phyloP scores from a whole-genome alignment of 92 coral and sea anemone species.

The Phenganax marumi region DNA sequence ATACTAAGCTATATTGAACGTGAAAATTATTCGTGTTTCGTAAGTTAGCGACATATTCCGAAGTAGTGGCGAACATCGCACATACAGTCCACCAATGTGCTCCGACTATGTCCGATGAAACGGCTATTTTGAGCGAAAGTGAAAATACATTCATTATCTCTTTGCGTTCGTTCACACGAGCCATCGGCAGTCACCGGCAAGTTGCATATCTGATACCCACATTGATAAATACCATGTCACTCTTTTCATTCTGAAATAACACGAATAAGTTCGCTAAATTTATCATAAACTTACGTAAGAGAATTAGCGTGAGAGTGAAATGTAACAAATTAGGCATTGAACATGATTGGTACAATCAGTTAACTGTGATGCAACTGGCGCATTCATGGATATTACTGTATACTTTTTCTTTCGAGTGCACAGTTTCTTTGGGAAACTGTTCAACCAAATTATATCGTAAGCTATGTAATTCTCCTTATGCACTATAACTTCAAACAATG shows the following conservation, averaged over 20 bases:
- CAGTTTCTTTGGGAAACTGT: no score
- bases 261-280: background rate
- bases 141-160: background rate
- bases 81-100: background rate
- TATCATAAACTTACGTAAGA: background rate
- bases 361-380: background rate
- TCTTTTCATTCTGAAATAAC: background rate
- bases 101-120: background rate
- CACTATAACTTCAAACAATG: no score
- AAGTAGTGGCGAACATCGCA: no score
- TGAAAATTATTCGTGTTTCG: no score
- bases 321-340: background rate
- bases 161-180: background rate
- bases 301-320: background rate
- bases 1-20: no score
- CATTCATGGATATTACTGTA: no score
- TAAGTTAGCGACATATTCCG: no score
- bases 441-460: no score
- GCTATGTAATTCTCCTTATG: no score
- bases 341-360: background rate
- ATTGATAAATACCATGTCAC: background rate
- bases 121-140: background rate
- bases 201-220: background rate
- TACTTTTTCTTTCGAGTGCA: no score
- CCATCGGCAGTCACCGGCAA: background rate